Evolutionary conservation across 2,888 invertebrate species (phyloP).

Genomic region (Tenthredo mesomela): DNA sequence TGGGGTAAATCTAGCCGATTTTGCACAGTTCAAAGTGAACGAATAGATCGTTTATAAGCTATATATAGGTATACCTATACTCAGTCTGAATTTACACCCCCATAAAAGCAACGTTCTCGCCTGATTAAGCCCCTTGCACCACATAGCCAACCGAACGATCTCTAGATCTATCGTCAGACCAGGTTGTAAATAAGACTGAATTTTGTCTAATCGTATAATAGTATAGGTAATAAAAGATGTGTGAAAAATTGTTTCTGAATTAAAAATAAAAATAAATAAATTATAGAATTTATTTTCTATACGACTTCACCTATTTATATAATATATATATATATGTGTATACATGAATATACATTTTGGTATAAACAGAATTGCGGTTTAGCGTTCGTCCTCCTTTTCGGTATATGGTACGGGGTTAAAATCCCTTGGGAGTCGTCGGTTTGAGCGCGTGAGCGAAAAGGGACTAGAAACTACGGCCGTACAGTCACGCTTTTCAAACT

Average conservation of each 20-base stretch:
- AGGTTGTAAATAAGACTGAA: slow-evolving; percentile 18
- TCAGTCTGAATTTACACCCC: slow-evolving; percentile 39
- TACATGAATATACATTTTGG: not conserved
- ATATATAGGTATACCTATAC: not conserved
- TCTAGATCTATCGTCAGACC: slow-evolving; percentile 30
- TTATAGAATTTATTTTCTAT: not conserved
- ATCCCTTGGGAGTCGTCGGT: slow-evolving; percentile 12
- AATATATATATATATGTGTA: not conserved
- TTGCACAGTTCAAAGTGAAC: not conserved
- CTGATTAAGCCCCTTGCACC: slow-evolving; percentile 35
- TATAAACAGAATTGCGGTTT: not conserved
- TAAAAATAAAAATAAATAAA: not conserved
- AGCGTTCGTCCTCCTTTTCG: not conserved
- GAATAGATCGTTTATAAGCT: slow-evolving; percentile 8
- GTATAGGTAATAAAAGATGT: too few relatives aligned
- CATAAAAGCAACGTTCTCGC: slow-evolving; percentile 34
- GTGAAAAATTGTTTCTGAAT: too few relatives aligned
- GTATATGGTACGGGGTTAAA: not conserved
- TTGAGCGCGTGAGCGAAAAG: slow-evolving; percentile 5
- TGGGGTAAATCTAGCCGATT: slow-evolving; percentile 1
- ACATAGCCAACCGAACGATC: not conserved
- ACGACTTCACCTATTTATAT: too few relatives aligned
- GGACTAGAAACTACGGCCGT: not conserved
- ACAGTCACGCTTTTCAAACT: slow-evolving; percentile 17
- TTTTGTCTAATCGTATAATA: not conserved